phyloP scores from a whole-genome alignment of 2,113 vertebrate species.

The Theristicus caerulescens region DNA sequence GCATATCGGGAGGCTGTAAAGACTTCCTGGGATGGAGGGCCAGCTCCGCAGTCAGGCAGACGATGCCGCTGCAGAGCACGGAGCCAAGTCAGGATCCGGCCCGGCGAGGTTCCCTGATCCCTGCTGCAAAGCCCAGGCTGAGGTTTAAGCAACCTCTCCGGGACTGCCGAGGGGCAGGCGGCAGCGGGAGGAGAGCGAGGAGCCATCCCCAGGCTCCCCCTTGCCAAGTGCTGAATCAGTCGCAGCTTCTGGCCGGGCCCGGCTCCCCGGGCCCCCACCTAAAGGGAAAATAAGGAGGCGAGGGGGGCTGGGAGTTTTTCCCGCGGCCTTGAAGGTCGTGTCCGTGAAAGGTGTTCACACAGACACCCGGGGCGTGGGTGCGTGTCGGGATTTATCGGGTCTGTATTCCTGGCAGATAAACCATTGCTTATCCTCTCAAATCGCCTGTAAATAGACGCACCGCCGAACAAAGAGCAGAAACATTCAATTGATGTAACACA shows the following conservation, averaged over 20 bases:
- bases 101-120: not conserved
- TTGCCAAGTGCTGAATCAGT: not conserved
- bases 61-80: not conserved
- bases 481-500: slow-evolving; percentile 12
- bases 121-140: not conserved
- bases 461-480: slow-evolving; percentile 54
- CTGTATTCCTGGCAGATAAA: slow-evolving; percentile 4
- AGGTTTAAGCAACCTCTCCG: not conserved
- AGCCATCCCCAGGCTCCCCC: not conserved
- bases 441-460: not conserved
- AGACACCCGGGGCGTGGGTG: not conserved
- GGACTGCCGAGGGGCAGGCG: not conserved
- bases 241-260: not conserved
- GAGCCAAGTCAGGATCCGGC: not conserved
- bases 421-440: slow-evolving; percentile 10
- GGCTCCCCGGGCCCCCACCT: not conserved
- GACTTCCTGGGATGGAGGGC: not conserved
- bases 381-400: slow-evolving; percentile 13
- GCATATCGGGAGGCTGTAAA: not conserved
- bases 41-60: not conserved
- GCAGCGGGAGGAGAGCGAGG: not conserved
- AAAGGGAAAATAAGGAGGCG: not conserved
- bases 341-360: not conserved
- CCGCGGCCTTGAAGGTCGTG: slow-evolving; percentile 10
- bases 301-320: not conserved